phyloP scores from a whole-genome alignment of 37 sponge, comb jelly and placozoan genomes.

The Eunapius fragilis region DNA sequence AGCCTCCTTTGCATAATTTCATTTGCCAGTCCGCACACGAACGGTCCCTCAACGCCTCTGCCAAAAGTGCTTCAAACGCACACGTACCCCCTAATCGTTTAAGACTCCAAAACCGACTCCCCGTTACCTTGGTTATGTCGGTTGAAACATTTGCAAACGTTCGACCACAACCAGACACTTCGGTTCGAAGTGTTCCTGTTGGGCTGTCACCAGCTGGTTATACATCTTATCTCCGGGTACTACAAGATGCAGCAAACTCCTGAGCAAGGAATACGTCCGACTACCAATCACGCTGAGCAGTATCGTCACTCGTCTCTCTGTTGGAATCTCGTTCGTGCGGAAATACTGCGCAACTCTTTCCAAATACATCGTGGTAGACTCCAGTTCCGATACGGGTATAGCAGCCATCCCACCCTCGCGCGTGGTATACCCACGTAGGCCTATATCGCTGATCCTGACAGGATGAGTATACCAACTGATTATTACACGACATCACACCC shows the following conservation, averaged over 20 bases:
- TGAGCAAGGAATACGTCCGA: not conserved
- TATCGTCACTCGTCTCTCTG: no score
- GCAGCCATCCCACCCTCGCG: no score
- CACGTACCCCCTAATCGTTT: not conserved
- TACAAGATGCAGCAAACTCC: not conserved
- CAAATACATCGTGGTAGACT: not conserved
- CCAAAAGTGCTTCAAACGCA: not conserved
- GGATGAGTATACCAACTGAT: no score
- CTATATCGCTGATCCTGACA: no score
- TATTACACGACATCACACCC: no score
- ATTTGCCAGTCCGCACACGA: no score
- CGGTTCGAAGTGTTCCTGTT: slow-evolving; percentile 1
- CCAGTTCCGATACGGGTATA: not conserved
- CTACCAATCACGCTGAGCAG: slow-evolving; percentile 12
- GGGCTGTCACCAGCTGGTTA: not conserved
- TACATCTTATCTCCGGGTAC: no score
- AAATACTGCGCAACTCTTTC: no score
- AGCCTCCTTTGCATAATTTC: no score
- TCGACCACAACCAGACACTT: slow-evolving; percentile 19
- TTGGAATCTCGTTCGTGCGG: no score
- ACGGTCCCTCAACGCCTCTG: slow-evolving; percentile 20
- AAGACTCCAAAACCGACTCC: slow-evolving; percentile 12
- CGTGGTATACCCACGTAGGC: no score
- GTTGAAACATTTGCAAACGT: slow-evolving; percentile 27
- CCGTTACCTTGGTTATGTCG: no score